Base-by-base conservation (phyloP, 2,797 vertebrate genomes). In the Helicolenus hilgendorfi region DNA sequence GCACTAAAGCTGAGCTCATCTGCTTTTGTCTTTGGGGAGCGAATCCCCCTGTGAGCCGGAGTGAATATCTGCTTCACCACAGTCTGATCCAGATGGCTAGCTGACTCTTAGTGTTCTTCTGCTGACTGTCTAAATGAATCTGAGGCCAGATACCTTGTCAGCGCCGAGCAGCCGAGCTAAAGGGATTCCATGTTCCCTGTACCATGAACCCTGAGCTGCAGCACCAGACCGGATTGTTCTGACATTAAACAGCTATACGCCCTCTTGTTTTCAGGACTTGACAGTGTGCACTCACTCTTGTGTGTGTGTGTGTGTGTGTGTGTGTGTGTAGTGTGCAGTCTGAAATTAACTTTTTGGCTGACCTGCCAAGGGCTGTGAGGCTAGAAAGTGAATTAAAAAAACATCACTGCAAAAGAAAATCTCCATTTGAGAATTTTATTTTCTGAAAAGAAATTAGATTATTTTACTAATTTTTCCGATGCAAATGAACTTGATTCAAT, bases 91-190 rank as follows among this genome's bases (percentile, higher is more conserved):
- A 91, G 93, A 92, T 90, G 92, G 88, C 93, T 92, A 63, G 91
- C 94, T 94, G 92, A 92, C 91, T 91, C 92, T 78, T 33, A 84
- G 83, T 84, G 75, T 89, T 93, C 91, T 91, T 92, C 87, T 95
- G 94, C 95, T 96, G 92, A 94, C 95, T 88, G 92, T 95, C 89
- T 92, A 91, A 93, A 93, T 94, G 92, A 94, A 94, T 92, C 79
- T 86, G 83, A 90, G 90, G 76, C 79, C 88, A 91, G 93, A 93
- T 91, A 94, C 89, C 87, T 92, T 94, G 94, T 94, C 94, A 92
- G 92, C 62, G 71, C 59, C 5, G 75, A 90, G 88, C 92, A 93
- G 88, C 59, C 70, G 49, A 88, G 90, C 92, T 94, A 88, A 91
- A 95, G 91, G 86, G 95, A 94, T 94, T 92, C 92, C 91, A 91